Conservation (phyloP, 2,888 invertebrate genomes). For the Aspidiotus rigidus region DNA sequence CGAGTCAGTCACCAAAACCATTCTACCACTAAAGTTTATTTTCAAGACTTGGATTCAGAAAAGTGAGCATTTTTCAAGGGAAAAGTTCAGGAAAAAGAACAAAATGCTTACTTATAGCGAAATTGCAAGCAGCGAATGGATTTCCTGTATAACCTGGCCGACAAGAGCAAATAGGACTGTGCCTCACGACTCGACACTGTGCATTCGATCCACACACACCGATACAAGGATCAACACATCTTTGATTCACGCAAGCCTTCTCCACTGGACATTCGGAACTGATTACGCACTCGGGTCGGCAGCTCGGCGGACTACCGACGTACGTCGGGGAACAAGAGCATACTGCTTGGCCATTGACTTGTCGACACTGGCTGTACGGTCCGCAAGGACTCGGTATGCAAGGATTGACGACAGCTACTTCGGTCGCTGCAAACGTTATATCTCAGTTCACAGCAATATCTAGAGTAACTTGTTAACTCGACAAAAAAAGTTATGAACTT, state of each 20-base stretch:
- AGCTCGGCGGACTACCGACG: slow-evolving; percentile 51
- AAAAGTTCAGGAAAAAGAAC: too few species aligned
- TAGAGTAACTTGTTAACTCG: not conserved
- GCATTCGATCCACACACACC: slow-evolving; percentile 51
- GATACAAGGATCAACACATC: slow-evolving; percentile 54
- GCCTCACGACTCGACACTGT: slow-evolving; percentile 51
- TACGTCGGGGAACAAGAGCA: slow-evolving; percentile 52
- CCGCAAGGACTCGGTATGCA: slow-evolving; percentile 52
- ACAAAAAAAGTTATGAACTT: not conserved
- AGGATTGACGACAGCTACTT: slow-evolving; percentile 43
- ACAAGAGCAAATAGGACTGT: slow-evolving; percentile 53
- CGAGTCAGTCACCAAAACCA: too few species aligned
- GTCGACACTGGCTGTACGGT: slow-evolving; percentile 50
- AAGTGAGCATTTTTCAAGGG: too few species aligned
- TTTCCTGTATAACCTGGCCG: slow-evolving; percentile 48
- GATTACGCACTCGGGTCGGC: slow-evolving; percentile 52
- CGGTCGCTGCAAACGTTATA: not conserved
- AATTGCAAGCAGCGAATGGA: slow-evolving; percentile 49
- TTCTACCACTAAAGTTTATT: too few species aligned
- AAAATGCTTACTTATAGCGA: not conserved
- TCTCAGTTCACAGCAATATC: not conserved
- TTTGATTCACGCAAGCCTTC: slow-evolving; percentile 52
- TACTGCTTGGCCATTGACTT: slow-evolving; percentile 48
- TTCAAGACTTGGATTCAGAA: too few species aligned
- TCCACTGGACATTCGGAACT: slow-evolving; percentile 50